Base-by-base conservation (phyloP, 2,888 invertebrate genomes). In the Strigamia transsilvanica region DNA sequence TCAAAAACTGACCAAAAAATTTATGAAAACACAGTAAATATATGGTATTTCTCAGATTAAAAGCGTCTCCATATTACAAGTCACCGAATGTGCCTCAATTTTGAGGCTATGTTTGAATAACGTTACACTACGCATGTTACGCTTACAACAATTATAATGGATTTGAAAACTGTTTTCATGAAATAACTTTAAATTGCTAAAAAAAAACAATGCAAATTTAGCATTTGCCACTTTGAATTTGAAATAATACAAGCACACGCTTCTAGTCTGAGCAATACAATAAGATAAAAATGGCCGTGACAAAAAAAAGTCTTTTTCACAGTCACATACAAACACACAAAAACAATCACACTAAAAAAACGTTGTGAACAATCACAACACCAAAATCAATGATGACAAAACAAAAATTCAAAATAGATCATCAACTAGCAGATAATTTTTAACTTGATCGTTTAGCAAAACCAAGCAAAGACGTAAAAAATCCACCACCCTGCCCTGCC, bases 371-470 rank as follows among this genome's bases (percentile, higher is more conserved):
- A 46, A 46, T 13, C 46, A 46, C 46, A 46, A 46, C 46, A 46
- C 5, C 5, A 46, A n/a, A 46, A 38, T 38, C 2, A 38, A 38
- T 38, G 38, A 38, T 38, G 46, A 46, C 15, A 46, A 46, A 46
- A 9, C 46, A n/a, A 13, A 46, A n/a, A 46, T n/a, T n/a, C 1
- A n/a, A 46, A 46, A 46, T n/a, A n/a, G 46, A 46, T 46, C 9
- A 46, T 12, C 46, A n/a, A 5, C 5, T n/a, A 46, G 46, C 46
- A 9, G 12, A 46, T 46, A 1, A 46, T 15, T 79, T 34, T 78
- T 79, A 79, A 32, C 23, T 79, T 34, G 79, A 32, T 38, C 79
- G 9, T 79, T 79, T 79, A 21, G 79, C 79, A 34, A 79, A 79
- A 79, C 38, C 38, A 18, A 79, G 38, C 34, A 79, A 34, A 32